These are phyloP conservation scores for Zygothrica quintamaculata DNA, from an alignment of 2,888 invertebrate genomes.

Conservation along the genomic window DNA sequence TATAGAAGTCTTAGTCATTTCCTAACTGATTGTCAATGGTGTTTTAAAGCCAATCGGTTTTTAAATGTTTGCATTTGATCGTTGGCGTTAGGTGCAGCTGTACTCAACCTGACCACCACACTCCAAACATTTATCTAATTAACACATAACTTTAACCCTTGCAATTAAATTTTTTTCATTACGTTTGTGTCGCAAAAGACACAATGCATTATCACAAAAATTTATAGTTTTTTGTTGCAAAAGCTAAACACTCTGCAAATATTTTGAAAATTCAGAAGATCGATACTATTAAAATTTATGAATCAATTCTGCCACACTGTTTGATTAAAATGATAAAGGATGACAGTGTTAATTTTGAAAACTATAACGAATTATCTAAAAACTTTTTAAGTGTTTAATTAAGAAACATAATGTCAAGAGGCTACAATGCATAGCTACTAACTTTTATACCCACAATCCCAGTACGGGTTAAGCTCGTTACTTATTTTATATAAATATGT, in stretches of 20 bases:
- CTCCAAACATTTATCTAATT: slow-evolving; percentile 11
- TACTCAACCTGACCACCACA: slow-evolving; percentile 51
- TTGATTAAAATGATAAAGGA: too few species aligned
- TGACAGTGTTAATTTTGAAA: neutral
- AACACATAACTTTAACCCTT: slow-evolving; percentile 15
- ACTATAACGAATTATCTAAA: neutral
- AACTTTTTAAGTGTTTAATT: neutral
- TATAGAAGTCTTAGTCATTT: slow-evolving; percentile 37
- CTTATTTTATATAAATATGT: slow-evolving; percentile 6
- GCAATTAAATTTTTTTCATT: slow-evolving; percentile 5
- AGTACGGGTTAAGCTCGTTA: slow-evolving; percentile 16
- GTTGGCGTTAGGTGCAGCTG: slow-evolving; percentile 45
- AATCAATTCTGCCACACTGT: too few species aligned
- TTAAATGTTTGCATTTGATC: slow-evolving; percentile 6
- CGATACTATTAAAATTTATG: too few species aligned
- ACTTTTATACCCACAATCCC: slow-evolving; percentile 3
- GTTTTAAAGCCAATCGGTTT: slow-evolving; percentile 3
- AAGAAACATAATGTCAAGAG: slow-evolving; percentile 12
- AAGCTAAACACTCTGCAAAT: too few species aligned
- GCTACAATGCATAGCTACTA: slow-evolving; percentile 3
- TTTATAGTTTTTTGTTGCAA: too few species aligned
- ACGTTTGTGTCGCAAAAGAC: neutral
- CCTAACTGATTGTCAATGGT: slow-evolving; percentile 1
- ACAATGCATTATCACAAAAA: too few species aligned
- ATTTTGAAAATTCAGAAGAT: too few species aligned